phyloP scores from a whole-genome alignment of 1,140 invertebrate genomes.

The Drosophila sechellia region DNA sequence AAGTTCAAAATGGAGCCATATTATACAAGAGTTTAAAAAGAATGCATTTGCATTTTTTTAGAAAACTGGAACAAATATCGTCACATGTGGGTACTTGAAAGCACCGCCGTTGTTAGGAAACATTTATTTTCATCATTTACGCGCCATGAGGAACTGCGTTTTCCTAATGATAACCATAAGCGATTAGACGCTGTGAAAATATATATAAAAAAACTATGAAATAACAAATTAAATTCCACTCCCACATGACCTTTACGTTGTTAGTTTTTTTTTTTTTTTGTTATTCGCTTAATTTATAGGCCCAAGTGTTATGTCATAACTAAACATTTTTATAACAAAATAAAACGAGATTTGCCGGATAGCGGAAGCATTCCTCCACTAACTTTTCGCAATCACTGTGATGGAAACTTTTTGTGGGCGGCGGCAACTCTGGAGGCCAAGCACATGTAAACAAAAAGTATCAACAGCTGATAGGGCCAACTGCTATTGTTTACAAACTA shows the following conservation, averaged over 20 bases:
- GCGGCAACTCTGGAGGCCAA: conserved; percentile 34
- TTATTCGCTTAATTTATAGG: conserved; percentile 54
- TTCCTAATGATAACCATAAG: conserved; percentile 48
- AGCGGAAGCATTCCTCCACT: conserved; percentile 35
- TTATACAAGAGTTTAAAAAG: conserved; percentile 8
- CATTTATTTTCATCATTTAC: conserved; percentile 45
- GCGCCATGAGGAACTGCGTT: conserved; percentile 57
- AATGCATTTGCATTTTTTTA: conserved; percentile 9
- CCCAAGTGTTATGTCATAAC: conserved; percentile 58
- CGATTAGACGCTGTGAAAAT: conserved; percentile 39
- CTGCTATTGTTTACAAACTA: conserved; percentile 75
- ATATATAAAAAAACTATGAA: conserved; percentile 13
- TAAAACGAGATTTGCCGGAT: conserved; percentile 31
- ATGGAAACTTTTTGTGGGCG: conserved; percentile 1
- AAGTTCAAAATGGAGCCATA: conserved; percentile 11
- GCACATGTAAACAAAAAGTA: conserved; percentile 56
- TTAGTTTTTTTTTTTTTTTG: conserved; percentile 2
- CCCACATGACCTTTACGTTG: conserved; percentile 64
- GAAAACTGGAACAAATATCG: conserved; percentile 22
- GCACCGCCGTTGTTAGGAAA: conserved; percentile 6
- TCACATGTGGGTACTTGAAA: neutral
- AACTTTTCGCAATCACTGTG: conserved; percentile 63
- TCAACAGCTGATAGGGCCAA: conserved; percentile 59
- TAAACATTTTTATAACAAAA: conserved; percentile 42
- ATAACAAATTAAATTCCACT: conserved; percentile 35